A percentile compares a stretch with the other conserved stretches of the same genome.
Conservation (phyloP, 2,888 invertebrate genomes). For the Enchytraeus crypticus region DNA sequence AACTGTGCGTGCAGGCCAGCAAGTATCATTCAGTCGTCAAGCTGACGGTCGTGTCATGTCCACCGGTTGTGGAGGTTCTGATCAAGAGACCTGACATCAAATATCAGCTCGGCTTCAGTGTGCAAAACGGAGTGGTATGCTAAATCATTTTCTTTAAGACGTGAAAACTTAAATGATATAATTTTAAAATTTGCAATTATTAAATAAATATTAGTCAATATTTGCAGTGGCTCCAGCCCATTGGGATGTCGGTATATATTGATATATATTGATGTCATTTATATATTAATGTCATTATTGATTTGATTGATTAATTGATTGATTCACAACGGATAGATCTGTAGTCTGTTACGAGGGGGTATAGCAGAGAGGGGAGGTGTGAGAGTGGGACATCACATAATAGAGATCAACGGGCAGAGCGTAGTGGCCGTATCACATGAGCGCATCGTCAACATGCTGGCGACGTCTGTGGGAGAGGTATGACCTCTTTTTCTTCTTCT, state of each 20-base stretch:
- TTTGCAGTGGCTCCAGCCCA: too few species aligned
- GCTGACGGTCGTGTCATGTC: slow-evolving; percentile 95
- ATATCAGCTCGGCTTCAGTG: slow-evolving; percentile 98
- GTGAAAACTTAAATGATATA: too few species aligned
- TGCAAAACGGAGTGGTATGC: slow-evolving; percentile 95
- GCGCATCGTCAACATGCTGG: slow-evolving; percentile 94
- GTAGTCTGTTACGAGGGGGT: slow-evolving; percentile 91
- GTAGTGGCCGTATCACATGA: slow-evolving; percentile 99
- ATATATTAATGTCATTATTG: neutral
- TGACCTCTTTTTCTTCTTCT: too few species aligned
- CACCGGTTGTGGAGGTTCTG: slow-evolving; percentile 98
- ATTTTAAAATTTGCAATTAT: too few species aligned
- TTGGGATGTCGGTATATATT: neutral
- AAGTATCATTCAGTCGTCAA: slow-evolving; percentile 98
- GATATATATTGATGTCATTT: neutral
- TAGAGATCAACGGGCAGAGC: slow-evolving; percentile 98
- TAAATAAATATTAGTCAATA: too few species aligned
- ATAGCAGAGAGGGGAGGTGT: slow-evolving; percentile 98
- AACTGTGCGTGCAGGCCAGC: too few species aligned
- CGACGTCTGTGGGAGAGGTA: slow-evolving; percentile 98
- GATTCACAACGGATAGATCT: slow-evolving; percentile 64
- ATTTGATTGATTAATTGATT: too few species aligned
- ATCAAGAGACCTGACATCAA: slow-evolving; percentile 98
- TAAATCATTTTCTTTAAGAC: neutral
- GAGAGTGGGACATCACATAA: slow-evolving; percentile 96